Evolutionary conservation across 1,140 invertebrate genomes (phyloP).

Genomic region (Drosophila sproati): DNA sequence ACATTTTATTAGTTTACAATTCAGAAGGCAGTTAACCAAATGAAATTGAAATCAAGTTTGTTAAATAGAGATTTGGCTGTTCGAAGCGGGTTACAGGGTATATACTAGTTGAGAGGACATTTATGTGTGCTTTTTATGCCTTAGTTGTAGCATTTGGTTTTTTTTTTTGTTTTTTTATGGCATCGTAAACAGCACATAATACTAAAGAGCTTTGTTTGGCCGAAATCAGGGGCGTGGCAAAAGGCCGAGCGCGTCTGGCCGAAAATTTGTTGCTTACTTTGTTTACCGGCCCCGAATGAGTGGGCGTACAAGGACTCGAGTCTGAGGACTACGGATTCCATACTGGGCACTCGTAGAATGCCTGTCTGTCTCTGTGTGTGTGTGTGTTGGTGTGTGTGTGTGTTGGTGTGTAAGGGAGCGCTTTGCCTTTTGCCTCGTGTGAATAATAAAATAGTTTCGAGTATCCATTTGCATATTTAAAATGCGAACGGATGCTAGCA

Average conservation of each 20-base stretch:
- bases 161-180: conserved; percentile 48
- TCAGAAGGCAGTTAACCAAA: too few species aligned
- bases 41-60: too few species aligned
- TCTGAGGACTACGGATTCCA: neutral
- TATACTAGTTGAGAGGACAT: neutral
- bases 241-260: conserved; percentile 36
- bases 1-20: too few species aligned
- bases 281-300: neutral
- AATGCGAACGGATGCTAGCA: conserved; percentile 10
- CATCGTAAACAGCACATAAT: conserved; percentile 56
- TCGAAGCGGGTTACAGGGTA: neutral
- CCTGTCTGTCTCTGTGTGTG: neutral
- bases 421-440: conserved; percentile 46
- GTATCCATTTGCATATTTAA: conserved; percentile 58
- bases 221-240: conserved; percentile 5
- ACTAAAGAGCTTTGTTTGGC: conserved; percentile 44
- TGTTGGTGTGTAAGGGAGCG: conserved; percentile 1
- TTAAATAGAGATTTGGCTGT: too few species aligned
- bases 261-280: conserved; percentile 45
- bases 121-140: conserved; percentile 29
- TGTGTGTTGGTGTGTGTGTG: conserved; percentile 8
- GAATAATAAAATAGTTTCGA: conserved; percentile 58
- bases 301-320: conserved; percentile 3
- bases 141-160: conserved; percentile 37
- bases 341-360: too few species aligned